A percentile compares a stretch with the other conserved stretches of the same genome.
Conservation (phyloP, 2,888 invertebrate species). For the Cataglyphis altisquamis region DNA sequence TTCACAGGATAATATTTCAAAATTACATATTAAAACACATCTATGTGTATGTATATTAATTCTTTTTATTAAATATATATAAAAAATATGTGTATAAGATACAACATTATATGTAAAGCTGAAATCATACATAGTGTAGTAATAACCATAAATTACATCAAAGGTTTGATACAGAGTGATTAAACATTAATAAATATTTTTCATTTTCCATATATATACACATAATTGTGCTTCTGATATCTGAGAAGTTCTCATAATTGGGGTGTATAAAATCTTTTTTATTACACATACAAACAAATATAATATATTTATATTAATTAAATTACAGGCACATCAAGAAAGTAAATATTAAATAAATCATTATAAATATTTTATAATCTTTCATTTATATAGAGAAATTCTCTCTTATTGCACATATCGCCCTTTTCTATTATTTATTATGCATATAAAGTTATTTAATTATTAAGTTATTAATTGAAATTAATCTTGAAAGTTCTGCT, state of each 20-base stretch:
- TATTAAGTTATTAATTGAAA: constrained; percentile 45
- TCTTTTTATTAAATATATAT: constrained; percentile 86
- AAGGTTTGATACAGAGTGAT: constrained; percentile 65
- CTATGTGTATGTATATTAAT: constrained; percentile 65
- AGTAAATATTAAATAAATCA: constrained; percentile 52
- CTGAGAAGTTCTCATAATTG: constrained; percentile 8
- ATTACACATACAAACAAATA: constrained; percentile 35
- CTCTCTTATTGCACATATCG: constrained; percentile 40
- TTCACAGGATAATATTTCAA: constrained; percentile 4
- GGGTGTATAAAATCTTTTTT: neutral
- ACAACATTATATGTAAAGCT: constrained; percentile 84
- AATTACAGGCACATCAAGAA: constrained; percentile 35
- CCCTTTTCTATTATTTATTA: constrained; percentile 39
- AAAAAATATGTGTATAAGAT: constrained; percentile 86
- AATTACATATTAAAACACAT: constrained; percentile 26
- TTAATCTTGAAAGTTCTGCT: constrained; percentile 61
- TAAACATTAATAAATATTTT: constrained; percentile 57
- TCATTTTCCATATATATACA: constrained; percentile 19
- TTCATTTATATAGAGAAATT: constrained; percentile 46
- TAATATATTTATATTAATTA: constrained; percentile 35
- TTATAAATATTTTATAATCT: constrained; percentile 56
- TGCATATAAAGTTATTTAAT: constrained; percentile 29
- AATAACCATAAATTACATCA: constrained; percentile 60
- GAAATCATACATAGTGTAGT: constrained; percentile 79
- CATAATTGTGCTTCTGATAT: neutral